Evolutionary conservation across 1,140 invertebrate species (phyloP).

Genomic region (Potamilus streckersoni): DNA sequence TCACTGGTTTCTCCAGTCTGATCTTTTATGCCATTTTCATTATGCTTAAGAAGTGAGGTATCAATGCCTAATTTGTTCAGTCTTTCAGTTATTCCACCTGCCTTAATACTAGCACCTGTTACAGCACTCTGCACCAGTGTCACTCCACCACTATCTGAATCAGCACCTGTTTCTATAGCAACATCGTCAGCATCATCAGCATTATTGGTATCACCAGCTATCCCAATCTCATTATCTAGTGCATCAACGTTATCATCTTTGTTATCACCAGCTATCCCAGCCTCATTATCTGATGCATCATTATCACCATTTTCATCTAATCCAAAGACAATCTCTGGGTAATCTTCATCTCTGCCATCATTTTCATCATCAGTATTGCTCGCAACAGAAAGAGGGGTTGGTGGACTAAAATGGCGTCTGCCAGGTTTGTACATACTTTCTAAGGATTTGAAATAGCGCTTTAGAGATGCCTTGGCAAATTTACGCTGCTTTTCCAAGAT

Average conservation of each 20-base stretch:
- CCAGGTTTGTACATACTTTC: constrained; percentile 32
- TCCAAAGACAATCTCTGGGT: background rate
- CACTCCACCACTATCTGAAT: constrained; percentile 22
- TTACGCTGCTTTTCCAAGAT: constrained; percentile 38
- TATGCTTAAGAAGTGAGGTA: constrained; percentile 5
- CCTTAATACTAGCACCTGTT: constrained; percentile 43
- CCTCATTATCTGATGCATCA: background rate
- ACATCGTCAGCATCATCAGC: constrained; percentile 1
- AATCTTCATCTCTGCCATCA: background rate
- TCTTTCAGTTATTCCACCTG: constrained; percentile 56
- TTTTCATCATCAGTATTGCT: background rate
- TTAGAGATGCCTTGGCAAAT: constrained; percentile 49
- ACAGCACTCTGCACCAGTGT: constrained; percentile 38
- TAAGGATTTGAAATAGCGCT: constrained; percentile 53
- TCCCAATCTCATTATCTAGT: too few relatives aligned
- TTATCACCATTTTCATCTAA: constrained; percentile 10
- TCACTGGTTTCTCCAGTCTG: constrained; percentile 14
- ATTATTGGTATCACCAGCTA: too few relatives aligned
- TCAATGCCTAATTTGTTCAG: constrained; percentile 53
- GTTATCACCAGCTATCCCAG: too few relatives aligned
- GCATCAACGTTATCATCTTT: background rate
- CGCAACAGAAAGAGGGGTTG: background rate
- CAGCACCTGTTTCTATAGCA: background rate
- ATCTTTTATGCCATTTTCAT: constrained; percentile 13
- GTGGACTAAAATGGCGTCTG: too few relatives aligned